Percentiles rank a stretch among this genome's conserved stretches.
Conservation (phyloP, 2,888 invertebrate species). For the Amiota minor region DNA sequence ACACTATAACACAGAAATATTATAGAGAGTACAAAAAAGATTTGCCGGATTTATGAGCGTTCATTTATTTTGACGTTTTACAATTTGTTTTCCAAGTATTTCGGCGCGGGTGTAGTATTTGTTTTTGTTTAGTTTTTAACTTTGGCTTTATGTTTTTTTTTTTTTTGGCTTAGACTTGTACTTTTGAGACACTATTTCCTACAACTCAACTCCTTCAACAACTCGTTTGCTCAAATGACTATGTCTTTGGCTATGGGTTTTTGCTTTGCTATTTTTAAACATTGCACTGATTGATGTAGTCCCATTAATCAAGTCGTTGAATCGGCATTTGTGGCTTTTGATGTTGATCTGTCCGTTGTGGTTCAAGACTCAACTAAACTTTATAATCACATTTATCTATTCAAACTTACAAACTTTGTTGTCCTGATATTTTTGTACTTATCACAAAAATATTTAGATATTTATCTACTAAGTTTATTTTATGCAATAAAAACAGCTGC, state of each 20-base stretch:
- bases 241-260: not conserved
- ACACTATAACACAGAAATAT: too few species aligned
- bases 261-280: conserved; percentile 1
- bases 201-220: conserved; percentile 3
- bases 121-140: not conserved
- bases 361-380: not conserved
- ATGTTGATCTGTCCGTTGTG: conserved; percentile 8
- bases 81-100: conserved; percentile 1
- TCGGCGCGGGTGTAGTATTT: not conserved
- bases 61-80: conserved; percentile 59
- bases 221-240: conserved; percentile 12
- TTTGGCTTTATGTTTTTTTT: too few species aligned
- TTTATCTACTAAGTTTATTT: not conserved
- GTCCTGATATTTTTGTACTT: conserved; percentile 6
- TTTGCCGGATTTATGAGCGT: conserved; percentile 57
- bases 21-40: conserved; percentile 5
- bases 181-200: not conserved
- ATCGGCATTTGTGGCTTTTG: conserved; percentile 23
- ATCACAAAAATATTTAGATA: conserved; percentile 21
- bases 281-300: conserved; percentile 61
- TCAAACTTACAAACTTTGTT: not conserved
- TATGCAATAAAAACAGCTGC: not conserved
- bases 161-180: too few species aligned
- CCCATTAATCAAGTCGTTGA: conserved; percentile 65
- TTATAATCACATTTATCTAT: not conserved